These are phyloP conservation scores for Eulithis testata DNA, from an alignment of 2,888 invertebrate species.

Conservation along the genomic window DNA sequence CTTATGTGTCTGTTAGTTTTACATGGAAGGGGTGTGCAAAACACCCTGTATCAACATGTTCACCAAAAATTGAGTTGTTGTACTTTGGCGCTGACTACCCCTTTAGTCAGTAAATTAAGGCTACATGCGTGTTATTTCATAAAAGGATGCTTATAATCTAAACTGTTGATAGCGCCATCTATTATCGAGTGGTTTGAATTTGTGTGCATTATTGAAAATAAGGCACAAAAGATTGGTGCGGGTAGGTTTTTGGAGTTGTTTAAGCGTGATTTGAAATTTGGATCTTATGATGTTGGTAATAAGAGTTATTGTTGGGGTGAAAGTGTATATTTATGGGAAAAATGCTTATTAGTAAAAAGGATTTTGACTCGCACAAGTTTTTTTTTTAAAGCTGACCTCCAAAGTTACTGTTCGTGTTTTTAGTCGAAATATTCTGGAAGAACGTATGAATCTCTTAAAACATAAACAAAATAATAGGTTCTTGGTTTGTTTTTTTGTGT, in stretches of 20 bases:
- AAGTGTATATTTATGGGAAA: constrained; percentile 14
- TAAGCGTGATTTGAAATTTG: constrained; percentile 19
- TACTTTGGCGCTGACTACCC: neutral
- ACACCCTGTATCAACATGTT: too few species aligned
- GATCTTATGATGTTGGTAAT: constrained; percentile 31
- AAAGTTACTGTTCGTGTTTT: neutral
- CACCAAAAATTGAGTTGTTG: neutral
- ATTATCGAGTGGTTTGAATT: constrained; percentile 8
- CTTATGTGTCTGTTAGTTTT: too few species aligned
- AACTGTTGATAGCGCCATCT: constrained; percentile 9
- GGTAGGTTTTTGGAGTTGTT: constrained; percentile 24
- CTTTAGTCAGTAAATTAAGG: neutral
- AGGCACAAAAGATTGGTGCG: constrained; percentile 25
- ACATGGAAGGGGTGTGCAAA: too few species aligned
- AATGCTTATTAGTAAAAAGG: constrained; percentile 5
- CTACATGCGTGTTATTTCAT: too few species aligned
- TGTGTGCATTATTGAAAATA: constrained; percentile 31
- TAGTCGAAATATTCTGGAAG: neutral
- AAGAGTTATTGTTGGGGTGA: constrained; percentile 23
- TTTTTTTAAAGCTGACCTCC: neutral
- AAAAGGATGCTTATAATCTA: too few species aligned
- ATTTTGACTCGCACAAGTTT: constrained; percentile 13
- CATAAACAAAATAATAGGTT: too few species aligned
- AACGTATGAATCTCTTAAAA: neutral
- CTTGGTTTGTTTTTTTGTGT: too few species aligned